A percentile compares a stretch with the other conserved stretches of the same genome.
phyloP scores from a whole-genome alignment of 2,888 invertebrate genomes.

The Orchesellides sinensis region DNA sequence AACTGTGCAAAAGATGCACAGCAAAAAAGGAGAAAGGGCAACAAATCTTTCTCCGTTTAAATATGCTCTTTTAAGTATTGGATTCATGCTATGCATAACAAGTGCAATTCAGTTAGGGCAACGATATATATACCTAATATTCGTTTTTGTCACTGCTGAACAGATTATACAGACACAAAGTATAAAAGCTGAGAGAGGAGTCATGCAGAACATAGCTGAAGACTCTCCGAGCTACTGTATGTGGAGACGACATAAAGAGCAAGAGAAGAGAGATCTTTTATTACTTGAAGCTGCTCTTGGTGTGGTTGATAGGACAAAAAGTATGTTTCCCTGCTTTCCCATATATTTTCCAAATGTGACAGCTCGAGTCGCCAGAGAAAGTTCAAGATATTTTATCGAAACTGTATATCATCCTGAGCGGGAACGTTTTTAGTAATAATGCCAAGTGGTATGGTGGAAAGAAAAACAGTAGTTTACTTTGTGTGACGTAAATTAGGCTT shows the following conservation, averaged over 20 bases:
- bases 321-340: constrained; percentile 54
- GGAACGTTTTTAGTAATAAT: background rate
- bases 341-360: constrained; percentile 61
- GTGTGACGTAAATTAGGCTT: constrained; percentile 56
- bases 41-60: background rate
- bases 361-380: constrained; percentile 58
- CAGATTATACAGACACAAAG: constrained; percentile 29
- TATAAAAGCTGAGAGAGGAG: background rate
- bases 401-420: constrained; percentile 47
- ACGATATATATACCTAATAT: background rate
- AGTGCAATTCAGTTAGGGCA: constrained; percentile 13
- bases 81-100: constrained; percentile 25
- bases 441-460: background rate
- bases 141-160: constrained; percentile 6
- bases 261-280: constrained; percentile 30
- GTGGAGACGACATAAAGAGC: constrained; percentile 23
- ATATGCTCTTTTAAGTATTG: background rate
- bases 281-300: background rate
- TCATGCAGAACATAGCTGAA: background rate
- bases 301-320: constrained; percentile 6
- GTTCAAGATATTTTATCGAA: constrained; percentile 59
- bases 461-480: constrained; percentile 26
- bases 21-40: background rate
- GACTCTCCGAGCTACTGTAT: background rate
- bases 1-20: constrained; percentile 2